Conservation (phyloP, 2,797 vertebrate genomes). For the Channa striata region DNA sequence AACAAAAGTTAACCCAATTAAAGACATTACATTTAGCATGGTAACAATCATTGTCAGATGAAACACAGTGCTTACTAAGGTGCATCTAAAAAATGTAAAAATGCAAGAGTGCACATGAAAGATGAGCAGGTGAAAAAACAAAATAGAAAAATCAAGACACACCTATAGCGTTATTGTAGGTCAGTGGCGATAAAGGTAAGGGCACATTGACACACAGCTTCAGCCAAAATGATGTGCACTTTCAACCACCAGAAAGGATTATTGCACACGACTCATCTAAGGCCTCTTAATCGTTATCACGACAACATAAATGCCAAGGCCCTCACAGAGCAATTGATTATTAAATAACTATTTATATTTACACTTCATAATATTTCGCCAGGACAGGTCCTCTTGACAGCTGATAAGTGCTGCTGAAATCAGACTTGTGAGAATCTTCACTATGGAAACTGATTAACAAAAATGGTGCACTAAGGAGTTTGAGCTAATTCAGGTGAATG, state of each 20-base stretch:
- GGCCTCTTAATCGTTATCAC: slow-evolving; percentile 76
- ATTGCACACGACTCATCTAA: slow-evolving; percentile 86
- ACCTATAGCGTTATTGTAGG: slow-evolving; percentile 18
- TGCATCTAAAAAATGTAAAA: slow-evolving; percentile 51
- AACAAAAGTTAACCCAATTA: slow-evolving; percentile 21
- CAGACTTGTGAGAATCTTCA: slow-evolving; percentile 50
- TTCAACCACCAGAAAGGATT: slow-evolving; percentile 61
- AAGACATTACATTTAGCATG: slow-evolving; percentile 38
- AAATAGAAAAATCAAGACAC: slow-evolving; percentile 34
- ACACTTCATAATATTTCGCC: slow-evolving; percentile 56
- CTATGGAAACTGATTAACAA: slow-evolving; percentile 43
- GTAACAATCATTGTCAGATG: slow-evolving; percentile 42
- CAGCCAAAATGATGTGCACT: slow-evolving; percentile 22
- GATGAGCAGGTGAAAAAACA: slow-evolving; percentile 15
- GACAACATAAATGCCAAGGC: slow-evolving; percentile 51
- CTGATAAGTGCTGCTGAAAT: slow-evolving; percentile 63
- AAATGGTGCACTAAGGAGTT: slow-evolving; percentile 16
- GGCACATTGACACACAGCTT: slow-evolving; percentile 14
- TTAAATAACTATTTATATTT: slow-evolving; percentile 68
- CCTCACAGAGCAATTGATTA: slow-evolving; percentile 53
- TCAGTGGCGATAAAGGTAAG: slow-evolving; percentile 27
- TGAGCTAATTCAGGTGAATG: slow-evolving; percentile 16
- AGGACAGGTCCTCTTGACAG: slow-evolving; percentile 38
- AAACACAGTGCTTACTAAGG: slow-evolving; percentile 42
- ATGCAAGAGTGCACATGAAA: slow-evolving; percentile 34